phyloP scores from a whole-genome alignment of 2,888 invertebrate species.

The Aromia moschata region DNA sequence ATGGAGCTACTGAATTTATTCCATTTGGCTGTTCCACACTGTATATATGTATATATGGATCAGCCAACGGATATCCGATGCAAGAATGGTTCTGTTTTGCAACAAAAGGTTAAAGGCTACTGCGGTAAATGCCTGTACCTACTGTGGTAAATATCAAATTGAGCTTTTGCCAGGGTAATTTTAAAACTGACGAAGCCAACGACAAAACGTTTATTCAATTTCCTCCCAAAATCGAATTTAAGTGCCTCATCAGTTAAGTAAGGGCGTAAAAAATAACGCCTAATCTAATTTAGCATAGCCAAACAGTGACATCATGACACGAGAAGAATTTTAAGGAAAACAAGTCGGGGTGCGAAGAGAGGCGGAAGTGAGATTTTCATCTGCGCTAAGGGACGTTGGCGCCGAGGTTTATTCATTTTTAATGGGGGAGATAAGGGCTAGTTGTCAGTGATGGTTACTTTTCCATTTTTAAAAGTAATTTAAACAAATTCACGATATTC shows the following conservation, averaged over 20 bases:
- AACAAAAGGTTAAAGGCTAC: no score
- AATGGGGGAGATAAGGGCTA: no score
- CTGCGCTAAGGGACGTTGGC: not conserved
- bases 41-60: no score
- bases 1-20: no score
- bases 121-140: no score
- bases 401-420: not conserved
- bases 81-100: no score
- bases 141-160: constrained; percentile 10
- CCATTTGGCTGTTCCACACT: no score
- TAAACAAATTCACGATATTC: no score
- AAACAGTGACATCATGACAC: constrained; percentile 31
- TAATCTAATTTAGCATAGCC: constrained; percentile 29
- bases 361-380: no score
- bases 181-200: constrained; percentile 10
- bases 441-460: no score
- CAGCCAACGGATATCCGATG: no score
- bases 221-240: constrained; percentile 27
- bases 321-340: constrained; percentile 27
- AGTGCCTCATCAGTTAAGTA: constrained; percentile 26
- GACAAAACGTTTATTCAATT: constrained; percentile 31
- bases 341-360: not conserved
- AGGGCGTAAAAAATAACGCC: constrained; percentile 26
- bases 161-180: constrained; percentile 2
- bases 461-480: no score